phyloP scores from a whole-genome alignment of 2,113 vertebrate species.

The Dascyllus trimaculatus region DNA sequence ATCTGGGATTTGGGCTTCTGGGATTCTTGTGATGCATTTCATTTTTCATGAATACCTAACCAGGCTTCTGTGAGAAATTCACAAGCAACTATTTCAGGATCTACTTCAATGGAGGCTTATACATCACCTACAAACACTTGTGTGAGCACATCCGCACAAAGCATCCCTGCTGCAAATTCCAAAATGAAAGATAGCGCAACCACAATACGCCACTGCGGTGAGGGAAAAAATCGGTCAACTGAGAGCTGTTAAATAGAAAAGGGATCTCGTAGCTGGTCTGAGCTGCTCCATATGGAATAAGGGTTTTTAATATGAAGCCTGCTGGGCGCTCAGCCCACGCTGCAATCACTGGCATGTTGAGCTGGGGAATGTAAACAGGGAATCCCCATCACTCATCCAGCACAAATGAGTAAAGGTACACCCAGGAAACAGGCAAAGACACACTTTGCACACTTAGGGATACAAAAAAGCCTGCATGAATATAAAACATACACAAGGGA shows the following conservation, averaged over 20 bases:
- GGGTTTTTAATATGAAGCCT: conserved; percentile 60
- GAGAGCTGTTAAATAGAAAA: conserved; percentile 20
- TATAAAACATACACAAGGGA: conserved; percentile 5
- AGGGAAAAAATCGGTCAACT: not conserved
- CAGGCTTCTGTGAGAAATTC: conserved; percentile 52
- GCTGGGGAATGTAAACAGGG: conserved; percentile 78
- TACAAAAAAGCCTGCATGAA: conserved; percentile 18
- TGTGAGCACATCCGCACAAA: not conserved
- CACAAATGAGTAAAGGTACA: conserved; percentile 50
- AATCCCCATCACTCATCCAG: conserved; percentile 78
- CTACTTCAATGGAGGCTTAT: not conserved
- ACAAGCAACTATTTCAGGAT: conserved; percentile 51
- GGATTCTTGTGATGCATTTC: conserved; percentile 70
- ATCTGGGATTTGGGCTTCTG: conserved; percentile 72
- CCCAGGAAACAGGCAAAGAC: conserved; percentile 31
- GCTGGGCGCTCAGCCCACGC: conserved; percentile 50
- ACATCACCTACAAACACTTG: conserved; percentile 24
- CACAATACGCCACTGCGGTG: not conserved
- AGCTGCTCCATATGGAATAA: conserved; percentile 37
- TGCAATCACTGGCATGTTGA: conserved; percentile 57
- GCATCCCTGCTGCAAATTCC: not conserved
- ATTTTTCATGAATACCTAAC: conserved; percentile 73
- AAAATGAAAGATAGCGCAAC: conserved; percentile 20
- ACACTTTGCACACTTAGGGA: conserved; percentile 25
- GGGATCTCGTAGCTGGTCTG: conserved; percentile 29